Evolutionary conservation across 2,113 vertebrate genomes (phyloP).

Genomic region (Hydrolagus affinis): DNA sequence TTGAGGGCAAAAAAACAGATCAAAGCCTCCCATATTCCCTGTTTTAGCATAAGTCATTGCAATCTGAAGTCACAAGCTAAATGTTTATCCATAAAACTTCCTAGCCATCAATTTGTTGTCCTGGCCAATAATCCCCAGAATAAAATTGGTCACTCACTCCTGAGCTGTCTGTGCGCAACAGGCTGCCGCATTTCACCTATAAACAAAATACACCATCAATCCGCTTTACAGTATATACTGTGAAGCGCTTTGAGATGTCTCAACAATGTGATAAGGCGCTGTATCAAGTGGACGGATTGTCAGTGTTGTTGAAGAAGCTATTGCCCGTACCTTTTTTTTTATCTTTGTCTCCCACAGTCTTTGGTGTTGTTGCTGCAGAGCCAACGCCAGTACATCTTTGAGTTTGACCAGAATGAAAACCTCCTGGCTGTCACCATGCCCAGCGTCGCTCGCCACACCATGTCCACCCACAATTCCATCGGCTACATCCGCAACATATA

Average conservation of each 20-base stretch:
- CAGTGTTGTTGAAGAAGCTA: no score
- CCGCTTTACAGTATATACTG: no score
- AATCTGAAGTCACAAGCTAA: not conserved
- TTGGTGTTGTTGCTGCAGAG: slow-evolving; percentile 96
- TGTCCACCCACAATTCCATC: slow-evolving; percentile 89
- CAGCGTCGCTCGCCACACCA: slow-evolving; percentile 90
- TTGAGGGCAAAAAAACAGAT: not conserved
- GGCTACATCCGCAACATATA: slow-evolving; percentile 96
- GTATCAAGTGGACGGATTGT: no score
- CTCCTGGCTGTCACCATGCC: slow-evolving; percentile 95
- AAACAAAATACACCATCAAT: no score
- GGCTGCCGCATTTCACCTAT: no score
- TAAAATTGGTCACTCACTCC: no score
- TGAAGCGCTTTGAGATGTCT: no score
- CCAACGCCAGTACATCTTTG: slow-evolving; percentile 92
- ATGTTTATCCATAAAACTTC: not conserved
- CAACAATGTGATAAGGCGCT: no score
- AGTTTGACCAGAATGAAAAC: slow-evolving; percentile 81
- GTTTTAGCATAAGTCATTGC: not conserved
- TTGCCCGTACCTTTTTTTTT: slow-evolving; percentile 31
- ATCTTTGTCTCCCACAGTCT: slow-evolving; percentile 67
- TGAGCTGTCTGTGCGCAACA: no score
- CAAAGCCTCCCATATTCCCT: not conserved
- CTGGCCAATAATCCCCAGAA: no score
- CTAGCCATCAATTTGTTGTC: not conserved